Evolutionary conservation across 2,888 invertebrate species (phyloP).

Genomic region (Callinectes sapidus): DNA sequence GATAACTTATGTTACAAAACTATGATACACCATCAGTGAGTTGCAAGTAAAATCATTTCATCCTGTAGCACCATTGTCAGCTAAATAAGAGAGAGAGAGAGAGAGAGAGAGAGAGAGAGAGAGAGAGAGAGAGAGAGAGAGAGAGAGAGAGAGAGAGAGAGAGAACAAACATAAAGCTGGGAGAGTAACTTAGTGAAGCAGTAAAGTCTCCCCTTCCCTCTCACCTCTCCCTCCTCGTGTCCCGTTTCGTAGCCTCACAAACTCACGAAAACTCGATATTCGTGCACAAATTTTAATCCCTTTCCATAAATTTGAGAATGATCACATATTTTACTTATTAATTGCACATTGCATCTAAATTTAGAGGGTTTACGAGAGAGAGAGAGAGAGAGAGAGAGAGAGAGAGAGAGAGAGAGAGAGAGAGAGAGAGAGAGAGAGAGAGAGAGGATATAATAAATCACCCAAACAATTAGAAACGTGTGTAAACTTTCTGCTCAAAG

Average conservation of each 20-base stretch:
- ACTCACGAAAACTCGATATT: slow-evolving; percentile 30
- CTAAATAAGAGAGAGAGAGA: slow-evolving; percentile 40
- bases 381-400: slow-evolving; percentile 31
- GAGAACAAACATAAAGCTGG: slow-evolving; percentile 9
- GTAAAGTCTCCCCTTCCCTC: slow-evolving; percentile 18
- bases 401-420: slow-evolving; percentile 44
- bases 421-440: slow-evolving; percentile 44
- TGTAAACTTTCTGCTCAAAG: too few relatives aligned
- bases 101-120: background rate
- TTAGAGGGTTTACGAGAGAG: slow-evolving; percentile 20
- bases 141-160: slow-evolving; percentile 8
- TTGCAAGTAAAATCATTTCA: slow-evolving; percentile 37
- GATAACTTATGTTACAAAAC: slow-evolving; percentile 59
- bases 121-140: background rate
- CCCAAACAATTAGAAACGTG: too few relatives aligned
- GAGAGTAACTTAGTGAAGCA: slow-evolving; percentile 28
- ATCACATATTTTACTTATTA: slow-evolving; percentile 36
- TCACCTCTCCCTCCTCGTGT: slow-evolving; percentile 24
- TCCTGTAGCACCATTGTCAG: slow-evolving; percentile 66
- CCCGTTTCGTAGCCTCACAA: slow-evolving; percentile 17
- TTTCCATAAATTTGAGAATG: slow-evolving; percentile 32
- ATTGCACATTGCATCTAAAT: slow-evolving; percentile 33
- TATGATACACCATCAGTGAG: slow-evolving; percentile 57
- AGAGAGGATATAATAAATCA: too few relatives aligned
- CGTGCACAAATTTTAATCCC: slow-evolving; percentile 28